These are phyloP conservation scores for Alcis repandata DNA, from an alignment of 2,888 invertebrate genomes.

Conservation along the genomic window DNA sequence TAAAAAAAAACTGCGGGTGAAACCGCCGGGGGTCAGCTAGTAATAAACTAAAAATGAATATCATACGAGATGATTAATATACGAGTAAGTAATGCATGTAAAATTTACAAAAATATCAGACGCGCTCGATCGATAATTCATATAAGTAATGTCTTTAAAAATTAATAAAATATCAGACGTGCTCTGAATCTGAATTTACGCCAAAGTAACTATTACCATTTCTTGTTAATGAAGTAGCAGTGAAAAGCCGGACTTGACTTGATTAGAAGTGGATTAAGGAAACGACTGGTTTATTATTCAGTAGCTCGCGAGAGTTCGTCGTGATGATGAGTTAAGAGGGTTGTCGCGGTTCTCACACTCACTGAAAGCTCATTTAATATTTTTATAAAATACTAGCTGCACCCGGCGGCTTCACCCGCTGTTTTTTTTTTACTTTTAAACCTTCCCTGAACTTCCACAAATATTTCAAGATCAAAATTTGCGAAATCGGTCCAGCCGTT, in stretches of 20 bases:
- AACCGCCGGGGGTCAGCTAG: no score
- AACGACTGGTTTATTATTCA: constrained; percentile 59
- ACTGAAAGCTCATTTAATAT: background rate
- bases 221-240: constrained; percentile 37
- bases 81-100: background rate
- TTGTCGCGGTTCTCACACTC: background rate
- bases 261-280: constrained; percentile 60
- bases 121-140: no score
- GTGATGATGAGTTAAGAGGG: constrained; percentile 55
- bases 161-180: constrained; percentile 36
- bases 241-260: constrained; percentile 50
- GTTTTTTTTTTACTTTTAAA: no score
- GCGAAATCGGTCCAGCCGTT: no score
- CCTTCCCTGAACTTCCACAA: no score
- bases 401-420: no score
- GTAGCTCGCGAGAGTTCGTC: constrained; percentile 46
- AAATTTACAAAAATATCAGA: constrained; percentile 34
- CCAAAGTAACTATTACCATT: constrained; percentile 40
- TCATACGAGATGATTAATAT: no score
- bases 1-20: no score
- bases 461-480: no score
- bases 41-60: no score
- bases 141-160: background rate
- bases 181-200: constrained; percentile 51
- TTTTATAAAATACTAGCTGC: no score